phyloP scores from a whole-genome alignment of 2,113 vertebrate species.

The Dasyurus viverrinus region DNA sequence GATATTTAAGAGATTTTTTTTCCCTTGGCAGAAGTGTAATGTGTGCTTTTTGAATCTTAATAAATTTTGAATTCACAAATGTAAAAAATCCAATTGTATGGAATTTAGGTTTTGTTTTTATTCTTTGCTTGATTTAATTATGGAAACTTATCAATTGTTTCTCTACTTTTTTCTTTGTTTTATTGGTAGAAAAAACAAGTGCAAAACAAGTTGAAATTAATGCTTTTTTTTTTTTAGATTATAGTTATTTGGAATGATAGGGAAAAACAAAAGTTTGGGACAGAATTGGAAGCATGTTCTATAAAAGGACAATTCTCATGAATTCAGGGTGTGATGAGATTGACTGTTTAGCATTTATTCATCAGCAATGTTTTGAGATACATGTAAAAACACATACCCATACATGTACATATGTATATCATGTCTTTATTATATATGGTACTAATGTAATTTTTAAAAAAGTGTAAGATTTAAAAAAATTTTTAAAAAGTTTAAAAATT shows the following conservation, averaged over 20 bases:
- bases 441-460: background rate
- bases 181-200: background rate
- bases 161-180: background rate
- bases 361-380: background rate
- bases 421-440: background rate
- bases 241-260: background rate
- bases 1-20: background rate
- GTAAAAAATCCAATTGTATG: background rate
- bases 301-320: background rate
- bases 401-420: background rate
- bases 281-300: background rate
- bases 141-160: background rate
- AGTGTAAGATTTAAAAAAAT: background rate
- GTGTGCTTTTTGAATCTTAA: background rate
- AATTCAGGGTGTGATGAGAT: background rate
- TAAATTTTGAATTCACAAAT: background rate
- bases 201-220: background rate
- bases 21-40: background rate
- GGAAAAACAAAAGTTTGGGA: background rate
- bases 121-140: background rate
- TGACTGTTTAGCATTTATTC: background rate
- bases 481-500: background rate
- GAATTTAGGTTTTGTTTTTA: background rate
- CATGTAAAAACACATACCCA: background rate
- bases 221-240: background rate